Base-by-base conservation (phyloP, 2,888 invertebrate genomes). In the Idaea straminata region DNA sequence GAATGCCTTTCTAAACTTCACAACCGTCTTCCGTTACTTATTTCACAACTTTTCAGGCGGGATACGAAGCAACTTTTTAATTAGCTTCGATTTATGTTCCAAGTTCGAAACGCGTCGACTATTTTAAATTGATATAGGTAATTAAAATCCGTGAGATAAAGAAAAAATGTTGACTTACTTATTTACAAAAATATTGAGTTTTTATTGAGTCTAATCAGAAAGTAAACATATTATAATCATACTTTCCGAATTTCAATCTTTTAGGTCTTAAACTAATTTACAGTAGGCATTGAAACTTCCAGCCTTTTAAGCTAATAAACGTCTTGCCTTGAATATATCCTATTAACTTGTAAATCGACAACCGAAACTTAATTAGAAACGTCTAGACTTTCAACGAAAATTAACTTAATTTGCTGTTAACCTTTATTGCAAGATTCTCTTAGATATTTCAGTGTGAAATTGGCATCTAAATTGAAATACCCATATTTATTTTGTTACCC, bases 41-140 rank as follows among this genome's bases (percentile, higher is more conserved):
- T 59, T 59, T 59, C 59, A 25, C 34, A 59, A 59, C 59, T 59
- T 59, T 47, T 58, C 25, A 25, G 59, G 15, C 59, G 16, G 47
- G 59, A 59, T 34, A 59, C 34, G 59, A 59, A 34, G 25, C 59
- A 59, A 59, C 16, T 59, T 59, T 59, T 59, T 59, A 59, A 59
- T 59, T 59, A 59, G 59, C 59, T 59, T 59, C 59, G 59, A 59
- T 59, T 59, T 59, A 34, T 16, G 58, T 59, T 10, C 59, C 15
- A 59, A 59, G 25, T 59, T 59, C 34, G 16, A 59, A 34, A 59
- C 47, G 47, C 0, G 5, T 47, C 47, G 47, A 47, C 47, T 47
- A 47, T 36, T 36, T 47, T 47, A 47, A 5, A 47, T 47, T 47
- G 47, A 47, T 47, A 13, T 13, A 38, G 38, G 38, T 38, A 13